Base-by-base conservation (phyloP, 1,140 invertebrate genomes). In the Orchestia grillus region DNA sequence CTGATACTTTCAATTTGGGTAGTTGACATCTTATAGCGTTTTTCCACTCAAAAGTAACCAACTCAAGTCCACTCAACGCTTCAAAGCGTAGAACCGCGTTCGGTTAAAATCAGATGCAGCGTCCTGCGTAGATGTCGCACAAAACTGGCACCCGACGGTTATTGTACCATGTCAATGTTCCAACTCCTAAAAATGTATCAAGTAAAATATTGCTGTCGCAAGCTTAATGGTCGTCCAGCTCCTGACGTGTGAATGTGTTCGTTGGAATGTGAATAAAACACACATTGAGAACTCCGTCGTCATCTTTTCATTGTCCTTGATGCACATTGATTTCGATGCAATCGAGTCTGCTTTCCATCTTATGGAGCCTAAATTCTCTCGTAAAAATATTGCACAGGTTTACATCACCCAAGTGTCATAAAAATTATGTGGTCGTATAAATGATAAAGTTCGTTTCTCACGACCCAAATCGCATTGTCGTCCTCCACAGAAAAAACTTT, bases 251-350 rank as follows among this genome's bases (percentile, higher is more conserved):
- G 92, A 45, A 94, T 94, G 43, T 90, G 28, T 90, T 44, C 47
- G 92, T 47, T 94, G 92, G 44, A 94, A 94, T 94, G 92, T 94
- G 92, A 94, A 94, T 94, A 94, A 92, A 94, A 94, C 92, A 94
- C 43, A 23, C 28, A 77, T 23, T 77, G 62, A 77, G 62, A 77
- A 77, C 62, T 77, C 62, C 1, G 28, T 36, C 3, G 11, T 77
- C 62, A 77, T 77, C 28, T 8, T 23, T 77, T 77, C 28, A 8
- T 36, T 77, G 62, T 28, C 15, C 28, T 77, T 23, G 28, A 77
- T 77, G 28, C 1, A 28, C 28, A 23, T 36, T 19, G 28, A 3
- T 77, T 3, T 15, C 1, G 28, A 77, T n/a, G n/a, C n/a, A 23
- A 36, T 3, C 62, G 28, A 77, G 62, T 36, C 62, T 77, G 1